Base-by-base conservation (phyloP, 1,140 invertebrate genomes). In the Magallana ariakensis region DNA sequence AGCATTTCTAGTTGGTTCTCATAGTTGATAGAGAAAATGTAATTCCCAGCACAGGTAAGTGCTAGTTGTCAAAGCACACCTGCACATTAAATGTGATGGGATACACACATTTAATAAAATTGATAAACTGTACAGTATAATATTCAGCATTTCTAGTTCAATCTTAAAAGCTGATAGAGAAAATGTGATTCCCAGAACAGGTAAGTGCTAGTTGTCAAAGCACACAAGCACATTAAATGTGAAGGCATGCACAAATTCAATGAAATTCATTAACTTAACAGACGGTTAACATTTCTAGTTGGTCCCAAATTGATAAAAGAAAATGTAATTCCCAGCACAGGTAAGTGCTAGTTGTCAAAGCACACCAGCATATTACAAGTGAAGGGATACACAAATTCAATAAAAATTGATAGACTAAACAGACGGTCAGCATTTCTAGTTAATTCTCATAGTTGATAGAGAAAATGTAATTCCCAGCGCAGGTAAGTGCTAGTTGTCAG, bases 341-440 rank as follows among this genome's bases (percentile, higher is more conserved):
- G 62, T 84, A 84, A 85, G 88, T 87, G 87, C 87, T 89, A 87
- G 84, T 85, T 60, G n/a, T 82, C 58, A 55, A 53, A 19, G n/a
- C 54, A 80, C 15, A 83, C 54, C 55, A 83, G 57, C 58, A n/a
- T 58, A 62, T 60, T 83, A 83, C 3, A 83, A 0, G 55, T 55
- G 22, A 55, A 19, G n/a, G 80, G 80, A 80, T 16, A 13, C n/a
- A 0, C n/a, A 60, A 13, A 60, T n/a, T 60, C 5, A 0, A 60
- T n/a, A 60, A n/a, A n/a, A n/a, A n/a, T n/a, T n/a, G 8, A n/a
- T 8, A 10, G n/a, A n/a, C n/a, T n/a, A n/a, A n/a, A n/a, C n/a
- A n/a, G n/a, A n/a, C n/a, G n/a, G n/a, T n/a, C n/a, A n/a, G n/a
- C n/a, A n/a, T n/a, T n/a, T n/a, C n/a, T n/a, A n/a, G n/a, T n/a